Conservation (phyloP, 2,888 invertebrate species). For the Troides aeacus region DNA sequence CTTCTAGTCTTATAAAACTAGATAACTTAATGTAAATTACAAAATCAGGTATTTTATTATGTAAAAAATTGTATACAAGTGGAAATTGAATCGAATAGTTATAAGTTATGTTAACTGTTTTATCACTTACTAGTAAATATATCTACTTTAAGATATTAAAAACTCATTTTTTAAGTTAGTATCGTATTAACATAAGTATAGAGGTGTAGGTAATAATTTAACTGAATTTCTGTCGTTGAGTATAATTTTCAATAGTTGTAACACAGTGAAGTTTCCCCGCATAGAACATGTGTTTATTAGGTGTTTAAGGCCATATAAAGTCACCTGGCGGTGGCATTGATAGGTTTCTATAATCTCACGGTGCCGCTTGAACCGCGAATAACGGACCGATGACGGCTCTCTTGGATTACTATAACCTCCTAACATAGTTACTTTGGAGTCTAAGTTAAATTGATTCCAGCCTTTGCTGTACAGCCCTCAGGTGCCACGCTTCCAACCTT, state of each 20-base stretch:
- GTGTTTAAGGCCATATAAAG: conserved; percentile 52
- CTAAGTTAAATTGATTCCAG: conserved; percentile 68
- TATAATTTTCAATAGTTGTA: conserved; percentile 1
- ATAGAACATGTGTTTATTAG: conserved; percentile 31
- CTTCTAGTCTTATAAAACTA: too few species aligned
- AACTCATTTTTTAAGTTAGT: too few species aligned
- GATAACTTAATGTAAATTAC: too few species aligned
- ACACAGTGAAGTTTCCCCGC: conserved; percentile 18
- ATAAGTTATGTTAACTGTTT: too few species aligned
- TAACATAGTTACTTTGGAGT: conserved; percentile 65
- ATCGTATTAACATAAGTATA: background rate
- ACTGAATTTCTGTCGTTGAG: background rate
- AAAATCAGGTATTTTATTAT: too few species aligned
- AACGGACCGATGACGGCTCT: conserved; percentile 55
- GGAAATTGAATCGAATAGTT: too few species aligned
- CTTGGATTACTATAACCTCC: conserved; percentile 70
- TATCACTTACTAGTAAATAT: too few species aligned
- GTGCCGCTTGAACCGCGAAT: conserved; percentile 61
- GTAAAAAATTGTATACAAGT: too few species aligned
- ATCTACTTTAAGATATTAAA: too few species aligned
- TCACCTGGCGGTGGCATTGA: conserved; percentile 53
- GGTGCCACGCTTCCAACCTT: conserved; percentile 30
- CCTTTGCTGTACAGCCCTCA: conserved; percentile 41
- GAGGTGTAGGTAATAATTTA: background rate
- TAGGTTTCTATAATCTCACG: conserved; percentile 70